Conservation (phyloP, 2,797 vertebrate species). For the Microchirus variegatus region DNA sequence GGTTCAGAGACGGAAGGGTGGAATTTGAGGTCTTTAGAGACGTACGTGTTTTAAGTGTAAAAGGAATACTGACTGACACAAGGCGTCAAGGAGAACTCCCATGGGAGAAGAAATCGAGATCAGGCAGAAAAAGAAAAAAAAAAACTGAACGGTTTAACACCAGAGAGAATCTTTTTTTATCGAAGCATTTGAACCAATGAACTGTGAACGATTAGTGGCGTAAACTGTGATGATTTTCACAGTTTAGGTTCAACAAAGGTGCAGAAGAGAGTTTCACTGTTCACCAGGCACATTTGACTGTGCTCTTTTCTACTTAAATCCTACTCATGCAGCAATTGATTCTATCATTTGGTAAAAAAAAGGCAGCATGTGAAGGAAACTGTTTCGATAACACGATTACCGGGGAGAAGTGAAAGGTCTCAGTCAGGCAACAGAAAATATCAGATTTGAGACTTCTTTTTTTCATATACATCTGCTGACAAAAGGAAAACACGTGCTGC, state of each 20-base stretch:
- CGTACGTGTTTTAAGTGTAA: slow-evolving; percentile 67
- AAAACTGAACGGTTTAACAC: slow-evolving; percentile 61
- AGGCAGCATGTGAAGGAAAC: no score
- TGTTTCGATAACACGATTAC: no score
- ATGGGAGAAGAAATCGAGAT: slow-evolving; percentile 57
- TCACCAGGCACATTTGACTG: no score
- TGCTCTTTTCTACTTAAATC: no score
- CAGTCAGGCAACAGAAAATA: slow-evolving; percentile 5
- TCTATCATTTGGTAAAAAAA: no score
- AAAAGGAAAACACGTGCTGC: background rate
- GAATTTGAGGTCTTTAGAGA: slow-evolving; percentile 77
- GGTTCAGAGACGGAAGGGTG: slow-evolving; percentile 64
- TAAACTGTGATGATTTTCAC: slow-evolving; percentile 38
- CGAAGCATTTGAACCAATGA: slow-evolving; percentile 29
- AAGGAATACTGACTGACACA: slow-evolving; percentile 61
- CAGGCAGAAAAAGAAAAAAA: slow-evolving; percentile 62
- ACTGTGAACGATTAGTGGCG: slow-evolving; percentile 30
- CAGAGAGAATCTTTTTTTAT: slow-evolving; percentile 30
- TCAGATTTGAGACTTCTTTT: background rate
- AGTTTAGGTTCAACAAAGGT: slow-evolving; percentile 60
- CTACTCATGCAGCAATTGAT: no score
- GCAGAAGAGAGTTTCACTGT: slow-evolving; percentile 26
- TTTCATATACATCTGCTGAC: background rate
- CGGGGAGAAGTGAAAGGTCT: slow-evolving; percentile 22
- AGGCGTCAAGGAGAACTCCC: slow-evolving; percentile 63